These are phyloP conservation scores for Palythoa grandiflora DNA, from an alignment of 92 coral and sea anemone species.

Conservation along the genomic window DNA sequence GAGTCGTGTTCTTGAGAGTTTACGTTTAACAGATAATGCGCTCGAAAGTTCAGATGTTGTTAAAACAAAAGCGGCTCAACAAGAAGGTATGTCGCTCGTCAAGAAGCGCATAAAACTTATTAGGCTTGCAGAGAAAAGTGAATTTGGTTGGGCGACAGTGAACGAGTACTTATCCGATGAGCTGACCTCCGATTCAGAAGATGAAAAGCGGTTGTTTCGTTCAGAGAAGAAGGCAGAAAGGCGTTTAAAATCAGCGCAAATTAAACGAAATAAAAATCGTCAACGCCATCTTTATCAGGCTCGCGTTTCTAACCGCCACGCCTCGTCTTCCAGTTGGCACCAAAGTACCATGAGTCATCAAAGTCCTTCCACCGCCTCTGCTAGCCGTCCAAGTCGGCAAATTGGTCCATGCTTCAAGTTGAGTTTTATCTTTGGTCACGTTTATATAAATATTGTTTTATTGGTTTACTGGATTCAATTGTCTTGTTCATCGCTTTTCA, in stretches of 20 bases:
- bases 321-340: neutral
- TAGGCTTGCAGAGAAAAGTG: neutral
- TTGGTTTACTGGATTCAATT: constrained; percentile 4
- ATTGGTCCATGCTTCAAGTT: constrained; percentile 17
- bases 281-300: neutral
- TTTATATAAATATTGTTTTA: constrained; percentile 12
- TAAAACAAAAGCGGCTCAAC: neutral
- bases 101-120: neutral
- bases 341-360: constrained; percentile 18
- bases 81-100: neutral
- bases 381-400: constrained; percentile 9
- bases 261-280: neutral
- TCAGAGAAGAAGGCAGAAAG: neutral
- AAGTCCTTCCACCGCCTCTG: constrained; percentile 16
- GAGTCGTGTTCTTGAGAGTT: neutral
- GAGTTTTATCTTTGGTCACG: constrained; percentile 21
- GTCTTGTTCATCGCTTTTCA: constrained; percentile 16
- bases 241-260: neutral
- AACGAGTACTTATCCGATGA: no score
- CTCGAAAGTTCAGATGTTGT: neutral
- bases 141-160: neutral
- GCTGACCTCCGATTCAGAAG: neutral
- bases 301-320: neutral
- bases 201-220: neutral
- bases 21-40: neutral